Evolutionary conservation across 2,113 vertebrate genomes (phyloP), one percentile per base, ranked within the genome.

Genomic region (Dicentrarchus labrax): DNA sequence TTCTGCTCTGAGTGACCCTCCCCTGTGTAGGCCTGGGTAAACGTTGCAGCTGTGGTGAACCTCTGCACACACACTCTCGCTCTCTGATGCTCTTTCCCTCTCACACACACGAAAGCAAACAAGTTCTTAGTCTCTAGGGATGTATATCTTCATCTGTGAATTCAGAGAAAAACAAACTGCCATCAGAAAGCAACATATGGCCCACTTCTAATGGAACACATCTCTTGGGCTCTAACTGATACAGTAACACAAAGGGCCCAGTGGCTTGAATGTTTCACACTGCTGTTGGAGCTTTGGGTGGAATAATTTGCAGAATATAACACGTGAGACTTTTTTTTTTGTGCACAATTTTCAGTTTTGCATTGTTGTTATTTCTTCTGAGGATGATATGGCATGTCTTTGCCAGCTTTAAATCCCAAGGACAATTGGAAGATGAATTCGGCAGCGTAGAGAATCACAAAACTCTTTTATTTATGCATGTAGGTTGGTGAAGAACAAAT

Each of bases 101-200:
- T 21, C 61, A 56, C 69, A 56, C 45, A 67, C 59, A 64, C 24
- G 45, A 57, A 78, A 24, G 70, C 66, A 77, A 70, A 84, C 82
- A 76, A 64, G 30, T 70, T 75, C 47, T 21, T 1, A 5, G 66
- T 64, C 91, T 81, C 82, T 15, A 21, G 81, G 84, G 92, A 91
- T 5, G 4, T 4, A 84, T 41, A 86, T 75, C 72, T 89, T 90
- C 83, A 86, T 89, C 61, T 84, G 88, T 72, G 64, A 86, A 87
- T 81, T 76, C 68, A 60, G 78, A 62, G 88, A 72, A 86, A 92
- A 91, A 90, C 86, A 91, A 91, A 86, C 21, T 13, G 68, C 72
- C 80, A 64, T 91, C 77, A 81, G 78, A 88, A 78, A 76, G 81
- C 69, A 83, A 66, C 91, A 91, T 93, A 93, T 91, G 92, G 89